Percentiles rank a stretch among this genome's conserved stretches.
Evolutionary conservation across 1,140 invertebrate genomes (phyloP).

Genomic region (Atopsyche davidsoni): DNA sequence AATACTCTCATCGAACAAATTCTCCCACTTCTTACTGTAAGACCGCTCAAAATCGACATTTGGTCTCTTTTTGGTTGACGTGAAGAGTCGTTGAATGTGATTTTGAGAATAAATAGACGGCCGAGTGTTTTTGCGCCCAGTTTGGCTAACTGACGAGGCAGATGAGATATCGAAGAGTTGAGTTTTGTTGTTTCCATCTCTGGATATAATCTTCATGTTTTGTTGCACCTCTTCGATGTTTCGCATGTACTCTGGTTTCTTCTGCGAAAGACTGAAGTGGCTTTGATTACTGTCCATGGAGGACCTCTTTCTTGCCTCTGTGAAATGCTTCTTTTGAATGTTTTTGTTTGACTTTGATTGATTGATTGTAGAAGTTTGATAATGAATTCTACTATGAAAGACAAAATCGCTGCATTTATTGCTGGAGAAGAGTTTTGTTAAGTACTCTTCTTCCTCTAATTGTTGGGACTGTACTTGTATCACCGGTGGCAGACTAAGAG

Average conservation of each 20-base stretch:
- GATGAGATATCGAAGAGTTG: background rate
- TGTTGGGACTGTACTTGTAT: no score
- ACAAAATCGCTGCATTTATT: no score
- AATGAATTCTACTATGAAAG: no score
- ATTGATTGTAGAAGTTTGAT: no score
- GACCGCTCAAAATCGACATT: background rate
- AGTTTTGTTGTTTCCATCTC: conserved; percentile 7
- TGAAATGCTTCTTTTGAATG: no score
- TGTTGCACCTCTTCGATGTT: conserved; percentile 13
- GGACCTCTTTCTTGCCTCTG: no score
- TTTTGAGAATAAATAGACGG: conserved; percentile 1
- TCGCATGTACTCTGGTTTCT: conserved; percentile 13
- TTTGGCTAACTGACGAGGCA: background rate
- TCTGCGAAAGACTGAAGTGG: no score
- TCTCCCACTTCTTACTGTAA: conserved; percentile 12
- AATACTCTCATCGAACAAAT: conserved; percentile 14
- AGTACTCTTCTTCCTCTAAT: no score
- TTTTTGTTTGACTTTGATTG: no score
- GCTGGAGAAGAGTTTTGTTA: no score
- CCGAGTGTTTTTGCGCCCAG: conserved; percentile 4
- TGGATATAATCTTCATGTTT: conserved; percentile 17
- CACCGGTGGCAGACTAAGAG: no score
- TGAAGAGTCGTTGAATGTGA: conserved; percentile 9
- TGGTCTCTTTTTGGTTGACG: conserved; percentile 12
- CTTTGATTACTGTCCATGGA: no score